phyloP scores from a whole-genome alignment of 2,797 vertebrate species.

The Lutjanus argentimaculatus region DNA sequence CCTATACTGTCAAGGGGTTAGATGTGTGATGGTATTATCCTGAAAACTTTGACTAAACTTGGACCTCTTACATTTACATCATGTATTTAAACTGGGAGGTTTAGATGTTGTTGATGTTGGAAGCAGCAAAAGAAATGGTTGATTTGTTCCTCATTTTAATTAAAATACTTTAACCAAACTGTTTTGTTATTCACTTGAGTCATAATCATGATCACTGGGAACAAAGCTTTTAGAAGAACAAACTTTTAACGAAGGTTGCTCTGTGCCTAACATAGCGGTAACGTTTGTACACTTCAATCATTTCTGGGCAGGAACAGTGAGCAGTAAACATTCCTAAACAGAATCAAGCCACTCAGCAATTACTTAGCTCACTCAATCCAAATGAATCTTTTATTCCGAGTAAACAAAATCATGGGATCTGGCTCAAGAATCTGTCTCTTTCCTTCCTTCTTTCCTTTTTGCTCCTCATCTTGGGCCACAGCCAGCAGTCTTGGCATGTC shows the following conservation, averaged over 20 bases:
- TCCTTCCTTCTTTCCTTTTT: slow-evolving; percentile 48
- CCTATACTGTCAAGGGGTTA: neutral
- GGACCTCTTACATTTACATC: neutral
- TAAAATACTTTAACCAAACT: neutral
- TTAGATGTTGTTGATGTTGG: slow-evolving; percentile 2
- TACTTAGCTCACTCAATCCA: slow-evolving; percentile 53
- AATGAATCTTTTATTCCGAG: slow-evolving; percentile 59
- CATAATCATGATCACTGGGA: slow-evolving; percentile 3
- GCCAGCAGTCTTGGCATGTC: slow-evolving; percentile 77
- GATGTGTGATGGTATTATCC: neutral
- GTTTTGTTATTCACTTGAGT: neutral
- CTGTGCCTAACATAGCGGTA: slow-evolving; percentile 5
- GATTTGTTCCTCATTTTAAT: neutral
- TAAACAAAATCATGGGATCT: slow-evolving; percentile 70
- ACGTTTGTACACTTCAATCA: slow-evolving; percentile 35
- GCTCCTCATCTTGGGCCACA: slow-evolving; percentile 58
- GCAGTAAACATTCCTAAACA: slow-evolving; percentile 40
- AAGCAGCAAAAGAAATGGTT: neutral
- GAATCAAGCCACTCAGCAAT: slow-evolving; percentile 55
- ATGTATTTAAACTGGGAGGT: neutral
- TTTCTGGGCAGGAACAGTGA: slow-evolving; percentile 33
- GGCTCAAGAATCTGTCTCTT: slow-evolving; percentile 56
- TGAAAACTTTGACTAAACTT: neutral
- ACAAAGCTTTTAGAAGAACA: slow-evolving; percentile 9
- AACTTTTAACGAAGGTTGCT: slow-evolving; percentile 16